Evolutionary conservation across 2,113 vertebrate genomes (phyloP).

Genomic region (Antidorcas marsupialis): DNA sequence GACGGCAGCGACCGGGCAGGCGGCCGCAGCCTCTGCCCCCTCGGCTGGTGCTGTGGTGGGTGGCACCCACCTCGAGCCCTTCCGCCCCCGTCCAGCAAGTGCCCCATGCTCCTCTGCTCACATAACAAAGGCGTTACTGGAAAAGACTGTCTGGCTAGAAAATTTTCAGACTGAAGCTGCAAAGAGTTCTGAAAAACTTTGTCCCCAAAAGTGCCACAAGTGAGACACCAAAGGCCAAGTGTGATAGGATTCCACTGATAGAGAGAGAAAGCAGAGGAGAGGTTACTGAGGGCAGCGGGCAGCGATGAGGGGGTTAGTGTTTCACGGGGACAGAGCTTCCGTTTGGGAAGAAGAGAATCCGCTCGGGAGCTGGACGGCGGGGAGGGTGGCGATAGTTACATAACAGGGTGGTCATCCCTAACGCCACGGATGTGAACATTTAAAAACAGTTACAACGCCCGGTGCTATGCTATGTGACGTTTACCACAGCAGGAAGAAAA

Average conservation of each 20-base stretch:
- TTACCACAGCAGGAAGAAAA: background rate
- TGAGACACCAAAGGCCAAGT: background rate
- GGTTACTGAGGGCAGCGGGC: background rate
- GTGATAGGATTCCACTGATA: background rate
- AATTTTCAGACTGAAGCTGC: background rate
- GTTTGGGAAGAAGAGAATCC: background rate
- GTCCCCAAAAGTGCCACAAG: background rate
- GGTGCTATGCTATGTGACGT: rapidly evolving
- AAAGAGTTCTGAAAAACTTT: background rate
- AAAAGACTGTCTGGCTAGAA: background rate
- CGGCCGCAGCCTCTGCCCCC: background rate
- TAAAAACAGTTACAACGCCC: rapidly evolving
- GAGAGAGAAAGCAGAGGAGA: background rate
- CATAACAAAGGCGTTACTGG: background rate
- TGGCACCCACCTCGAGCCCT: no score
- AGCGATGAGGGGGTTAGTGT: rapidly evolving
- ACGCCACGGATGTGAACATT: rapidly evolving
- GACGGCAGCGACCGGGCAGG: rapidly evolving
- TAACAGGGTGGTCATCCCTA: no score
- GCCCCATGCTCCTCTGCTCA: rapidly evolving
- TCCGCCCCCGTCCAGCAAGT: background rate
- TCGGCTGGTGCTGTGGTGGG: background rate
- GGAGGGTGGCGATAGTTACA: rapidly evolving
- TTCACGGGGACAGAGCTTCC: background rate
- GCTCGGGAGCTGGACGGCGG: background rate